Evolutionary conservation across 2,113 vertebrate genomes (phyloP).

Genomic region (Gopherus flavomarginatus): DNA sequence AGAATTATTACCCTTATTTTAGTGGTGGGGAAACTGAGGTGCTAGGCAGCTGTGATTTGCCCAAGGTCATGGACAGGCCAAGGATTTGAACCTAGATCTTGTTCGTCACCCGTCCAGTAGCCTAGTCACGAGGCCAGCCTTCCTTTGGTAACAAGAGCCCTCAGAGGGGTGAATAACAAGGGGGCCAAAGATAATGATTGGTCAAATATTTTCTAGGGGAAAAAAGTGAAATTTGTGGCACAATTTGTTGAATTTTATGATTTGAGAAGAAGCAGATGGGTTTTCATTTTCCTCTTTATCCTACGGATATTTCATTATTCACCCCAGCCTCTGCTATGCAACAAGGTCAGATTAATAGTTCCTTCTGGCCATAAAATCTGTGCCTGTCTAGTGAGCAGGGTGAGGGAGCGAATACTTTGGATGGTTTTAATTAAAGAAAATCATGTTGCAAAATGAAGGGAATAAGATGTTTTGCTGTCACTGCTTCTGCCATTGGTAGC

Average conservation of each 20-base stretch:
- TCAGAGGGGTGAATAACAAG: background rate
- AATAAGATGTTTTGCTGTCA: background rate
- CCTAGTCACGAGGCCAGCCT: background rate
- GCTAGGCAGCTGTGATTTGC: background rate
- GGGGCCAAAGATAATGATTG: background rate
- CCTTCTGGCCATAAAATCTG: background rate
- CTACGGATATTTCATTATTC: background rate
- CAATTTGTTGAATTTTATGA: background rate
- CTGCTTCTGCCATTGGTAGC: background rate
- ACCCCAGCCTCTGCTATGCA: background rate
- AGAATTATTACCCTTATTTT: background rate
- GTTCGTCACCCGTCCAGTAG: background rate
- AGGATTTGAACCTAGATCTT: background rate
- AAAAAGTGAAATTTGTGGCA: background rate
- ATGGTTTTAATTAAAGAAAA: background rate
- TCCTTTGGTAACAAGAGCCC: background rate
- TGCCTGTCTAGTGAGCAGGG: background rate
- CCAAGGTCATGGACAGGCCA: background rate
- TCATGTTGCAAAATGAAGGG: background rate
- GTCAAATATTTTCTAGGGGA: background rate
- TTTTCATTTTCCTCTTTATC: background rate
- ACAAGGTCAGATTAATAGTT: background rate
- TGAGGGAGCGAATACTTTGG: background rate
- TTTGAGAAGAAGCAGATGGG: background rate
- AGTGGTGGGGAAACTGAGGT: background rate